phyloP scores from a whole-genome alignment of 2,797 vertebrate species.

The Chelmon rostratus region DNA sequence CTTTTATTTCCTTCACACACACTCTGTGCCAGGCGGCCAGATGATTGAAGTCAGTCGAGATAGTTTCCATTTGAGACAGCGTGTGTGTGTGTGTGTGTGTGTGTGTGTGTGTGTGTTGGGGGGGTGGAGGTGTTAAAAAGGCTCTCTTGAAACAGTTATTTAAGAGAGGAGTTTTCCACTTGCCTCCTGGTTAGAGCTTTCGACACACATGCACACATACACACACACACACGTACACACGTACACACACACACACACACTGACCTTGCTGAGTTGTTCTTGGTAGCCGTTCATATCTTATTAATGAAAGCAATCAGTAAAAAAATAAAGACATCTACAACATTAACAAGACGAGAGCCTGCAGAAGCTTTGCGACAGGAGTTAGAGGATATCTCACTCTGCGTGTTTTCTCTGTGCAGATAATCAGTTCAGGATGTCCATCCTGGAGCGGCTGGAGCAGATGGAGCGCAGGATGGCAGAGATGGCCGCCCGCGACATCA shows the following conservation, averaged over 20 bases:
- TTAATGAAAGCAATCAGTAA: no score
- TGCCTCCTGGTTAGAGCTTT: conserved; percentile 49
- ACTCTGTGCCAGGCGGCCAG: neutral
- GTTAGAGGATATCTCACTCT: conserved; percentile 34
- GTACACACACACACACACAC: conserved; percentile 11
- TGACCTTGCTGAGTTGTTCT: neutral
- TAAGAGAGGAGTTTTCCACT: conserved; percentile 26
- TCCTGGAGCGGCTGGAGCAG: conserved; percentile 93
- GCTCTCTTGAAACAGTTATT: conserved; percentile 42
- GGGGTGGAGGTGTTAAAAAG: conserved; percentile 32
- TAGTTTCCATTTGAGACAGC: conserved; percentile 25
- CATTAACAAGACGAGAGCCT: no score
- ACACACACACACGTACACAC: conserved; percentile 10
- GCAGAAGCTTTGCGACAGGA: no score
- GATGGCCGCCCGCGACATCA: conserved; percentile 76
- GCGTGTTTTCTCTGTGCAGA: conserved; percentile 77
- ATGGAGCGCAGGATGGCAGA: conserved; percentile 93
- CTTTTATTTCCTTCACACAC: conserved; percentile 36
- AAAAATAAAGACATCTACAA: no score
- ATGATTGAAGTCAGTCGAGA: conserved; percentile 19
- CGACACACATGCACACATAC: conserved; percentile 20
- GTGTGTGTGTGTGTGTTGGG: conserved; percentile 15
- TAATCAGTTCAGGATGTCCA: conserved; percentile 95
- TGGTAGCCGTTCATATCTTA: neutral
- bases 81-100: neutral